Base-by-base conservation (phyloP, 2,888 invertebrate genomes). In the Papilio gigon region DNA sequence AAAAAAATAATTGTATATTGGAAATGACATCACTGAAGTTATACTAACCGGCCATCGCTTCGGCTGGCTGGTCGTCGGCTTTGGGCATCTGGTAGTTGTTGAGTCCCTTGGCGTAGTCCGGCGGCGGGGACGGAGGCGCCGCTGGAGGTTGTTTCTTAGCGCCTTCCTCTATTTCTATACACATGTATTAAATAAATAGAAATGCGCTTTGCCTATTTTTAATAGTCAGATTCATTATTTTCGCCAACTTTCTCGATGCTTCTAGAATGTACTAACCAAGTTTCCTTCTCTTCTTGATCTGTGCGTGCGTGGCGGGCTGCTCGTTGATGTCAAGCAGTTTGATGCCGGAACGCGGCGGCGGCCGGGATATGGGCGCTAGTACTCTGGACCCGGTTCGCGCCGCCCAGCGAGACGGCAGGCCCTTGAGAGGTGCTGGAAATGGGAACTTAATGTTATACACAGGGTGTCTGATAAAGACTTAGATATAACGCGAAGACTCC, bases 281-380 rank as follows among this genome's bases (percentile, higher is more conserved):
- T 88, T 96, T 95, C 78, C 96, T 95, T 84, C 97, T 95, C 76
- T 98, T 94, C 86, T 98, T 96, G 84, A 98, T 98, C 83, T 90
- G 90, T 17, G 90, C 90, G 25, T 90, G 92, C 3, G 92, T 92
- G 17, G 97, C 97, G 0, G 98, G 98, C 82, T 98, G 97, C 82
- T 99, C 98, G 3, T 96, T 95, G 78, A 99, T 98, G 84, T 98
- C 98, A 44, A 99, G 91, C 60, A 99, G 92, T 90, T 99, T 99
- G 76, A 98, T 98, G 69, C 98, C 98, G 65, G 98, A 96, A 84
- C 98, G 91, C 95, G 98, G 77, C 94, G 94, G 66, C 93, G 95
- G 65, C 93, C 95, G 37, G 93, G 94, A 35, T 93, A 90, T 79
- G 70, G 82, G 92, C 74, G 87, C 89, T 63, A 83, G 88, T 72